Conservation (phyloP, 2,113 vertebrate species). For the Jacana jacana region DNA sequence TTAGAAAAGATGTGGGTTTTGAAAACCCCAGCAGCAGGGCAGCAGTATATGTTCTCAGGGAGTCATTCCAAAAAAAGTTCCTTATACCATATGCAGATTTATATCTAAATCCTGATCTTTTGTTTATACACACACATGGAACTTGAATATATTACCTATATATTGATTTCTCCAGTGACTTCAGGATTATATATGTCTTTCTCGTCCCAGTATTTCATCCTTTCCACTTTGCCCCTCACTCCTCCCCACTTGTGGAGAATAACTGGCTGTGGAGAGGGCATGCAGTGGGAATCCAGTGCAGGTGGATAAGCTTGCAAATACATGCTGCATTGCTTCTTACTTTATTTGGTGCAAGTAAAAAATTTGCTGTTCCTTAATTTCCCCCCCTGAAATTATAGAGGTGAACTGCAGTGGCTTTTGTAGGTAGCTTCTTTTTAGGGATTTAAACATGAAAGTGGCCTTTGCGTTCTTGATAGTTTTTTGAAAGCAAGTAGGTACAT, state of each 20-base stretch:
- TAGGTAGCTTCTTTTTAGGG: background rate
- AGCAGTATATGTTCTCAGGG: conserved; percentile 22
- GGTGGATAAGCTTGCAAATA: background rate
- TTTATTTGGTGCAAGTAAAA: background rate
- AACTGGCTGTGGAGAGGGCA: background rate
- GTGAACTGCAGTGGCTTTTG: background rate
- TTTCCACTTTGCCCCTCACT: background rate
- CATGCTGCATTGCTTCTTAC: background rate
- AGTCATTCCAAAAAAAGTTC: background rate
- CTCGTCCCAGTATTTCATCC: background rate
- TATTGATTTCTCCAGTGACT: background rate
- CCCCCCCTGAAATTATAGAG: background rate
- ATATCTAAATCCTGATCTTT: background rate
- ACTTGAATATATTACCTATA: conserved; percentile 6
- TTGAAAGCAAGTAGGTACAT: background rate
- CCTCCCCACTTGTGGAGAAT: background rate
- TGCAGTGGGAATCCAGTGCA: background rate
- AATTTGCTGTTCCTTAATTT: background rate
- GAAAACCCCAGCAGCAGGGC: conserved; percentile 49
- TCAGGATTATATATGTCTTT: conserved; percentile 3
- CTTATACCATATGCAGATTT: background rate
- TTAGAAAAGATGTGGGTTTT: conserved; percentile 68
- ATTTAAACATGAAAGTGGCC: background rate
- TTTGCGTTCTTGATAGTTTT: background rate
- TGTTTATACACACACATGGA: background rate